phyloP scores from a whole-genome alignment of 2,888 invertebrate species.

The Dicycla oo region DNA sequence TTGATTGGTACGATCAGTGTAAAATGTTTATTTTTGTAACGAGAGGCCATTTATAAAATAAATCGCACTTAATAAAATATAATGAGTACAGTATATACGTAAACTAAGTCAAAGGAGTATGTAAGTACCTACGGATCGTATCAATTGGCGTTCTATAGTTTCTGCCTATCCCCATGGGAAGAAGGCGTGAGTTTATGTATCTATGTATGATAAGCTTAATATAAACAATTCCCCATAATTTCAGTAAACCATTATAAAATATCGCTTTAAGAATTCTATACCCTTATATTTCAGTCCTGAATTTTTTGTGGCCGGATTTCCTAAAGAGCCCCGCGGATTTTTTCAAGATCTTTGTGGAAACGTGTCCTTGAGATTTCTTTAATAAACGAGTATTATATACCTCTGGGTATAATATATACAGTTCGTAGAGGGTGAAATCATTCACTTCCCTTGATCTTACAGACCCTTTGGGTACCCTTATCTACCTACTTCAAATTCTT shows the following conservation, averaged over 20 bases:
- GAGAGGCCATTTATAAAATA: not conserved
- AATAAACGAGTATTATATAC: constrained; percentile 35
- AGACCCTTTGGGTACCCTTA: constrained; percentile 24
- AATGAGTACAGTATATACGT: too few species aligned
- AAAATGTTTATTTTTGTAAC: not conserved
- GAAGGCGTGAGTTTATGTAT: not conserved
- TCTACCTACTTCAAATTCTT: constrained; percentile 28
- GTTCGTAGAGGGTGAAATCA: constrained; percentile 31
- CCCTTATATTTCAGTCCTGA: constrained; percentile 6
- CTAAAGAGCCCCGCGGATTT: constrained; percentile 21
- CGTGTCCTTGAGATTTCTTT: constrained; percentile 45
- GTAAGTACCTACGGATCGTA: too few species aligned
- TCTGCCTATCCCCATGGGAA: not conserved
- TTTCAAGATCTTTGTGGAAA: constrained; percentile 36
- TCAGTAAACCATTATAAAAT: not conserved
- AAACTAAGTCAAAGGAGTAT: not conserved
- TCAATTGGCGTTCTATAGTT: not conserved
- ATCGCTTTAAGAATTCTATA: not conserved
- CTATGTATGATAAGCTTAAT: not conserved
- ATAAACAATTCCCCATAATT: not conserved
- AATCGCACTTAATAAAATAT: not conserved
- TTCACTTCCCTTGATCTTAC: constrained; percentile 51
- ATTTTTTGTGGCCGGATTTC: constrained; percentile 45
- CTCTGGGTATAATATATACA: constrained; percentile 27
- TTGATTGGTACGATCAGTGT: not conserved